Conservation (phyloP, 2,797 vertebrate genomes). For the Hippocampus kuda region DNA sequence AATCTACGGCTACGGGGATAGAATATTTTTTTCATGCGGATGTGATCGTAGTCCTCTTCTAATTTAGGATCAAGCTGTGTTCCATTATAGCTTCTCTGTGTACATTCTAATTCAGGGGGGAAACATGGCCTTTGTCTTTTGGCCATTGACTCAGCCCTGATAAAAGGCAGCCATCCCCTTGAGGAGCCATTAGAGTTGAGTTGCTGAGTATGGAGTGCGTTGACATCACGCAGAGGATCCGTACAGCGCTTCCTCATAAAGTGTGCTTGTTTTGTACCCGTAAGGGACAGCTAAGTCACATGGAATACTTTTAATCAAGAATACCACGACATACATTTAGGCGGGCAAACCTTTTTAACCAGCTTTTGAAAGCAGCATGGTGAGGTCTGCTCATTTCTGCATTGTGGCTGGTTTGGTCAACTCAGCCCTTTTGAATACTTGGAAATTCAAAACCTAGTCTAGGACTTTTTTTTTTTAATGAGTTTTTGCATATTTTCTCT, state of each 20-base stretch:
- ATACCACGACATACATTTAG: not conserved
- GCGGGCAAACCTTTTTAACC: not conserved
- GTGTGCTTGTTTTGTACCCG: not conserved
- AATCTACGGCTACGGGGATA: not conserved
- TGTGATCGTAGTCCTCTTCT: not conserved
- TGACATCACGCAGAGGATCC: not conserved
- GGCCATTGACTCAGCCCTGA: conserved; percentile 26
- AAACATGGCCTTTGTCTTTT: conserved; percentile 4
- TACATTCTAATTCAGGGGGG: not conserved
- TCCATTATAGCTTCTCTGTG: not conserved
- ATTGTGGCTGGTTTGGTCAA: not conserved
- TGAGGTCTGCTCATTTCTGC: not conserved
- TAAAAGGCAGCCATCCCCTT: conserved; percentile 8
- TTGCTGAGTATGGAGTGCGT: not conserved
- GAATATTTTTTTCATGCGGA: not conserved
- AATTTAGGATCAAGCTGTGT: not conserved
- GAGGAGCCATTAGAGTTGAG: not conserved
- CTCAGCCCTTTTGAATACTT: not conserved
- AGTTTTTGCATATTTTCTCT: not conserved
- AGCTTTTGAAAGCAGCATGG: not conserved
- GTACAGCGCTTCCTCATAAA: not conserved
- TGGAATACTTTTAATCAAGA: conserved; percentile 1
- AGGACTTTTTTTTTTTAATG: not conserved
- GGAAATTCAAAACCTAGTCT: not conserved
- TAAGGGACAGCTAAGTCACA: not conserved